Conservation (phyloP, 92 coral and sea anemone genomes). For the Montipora capitata region DNA sequence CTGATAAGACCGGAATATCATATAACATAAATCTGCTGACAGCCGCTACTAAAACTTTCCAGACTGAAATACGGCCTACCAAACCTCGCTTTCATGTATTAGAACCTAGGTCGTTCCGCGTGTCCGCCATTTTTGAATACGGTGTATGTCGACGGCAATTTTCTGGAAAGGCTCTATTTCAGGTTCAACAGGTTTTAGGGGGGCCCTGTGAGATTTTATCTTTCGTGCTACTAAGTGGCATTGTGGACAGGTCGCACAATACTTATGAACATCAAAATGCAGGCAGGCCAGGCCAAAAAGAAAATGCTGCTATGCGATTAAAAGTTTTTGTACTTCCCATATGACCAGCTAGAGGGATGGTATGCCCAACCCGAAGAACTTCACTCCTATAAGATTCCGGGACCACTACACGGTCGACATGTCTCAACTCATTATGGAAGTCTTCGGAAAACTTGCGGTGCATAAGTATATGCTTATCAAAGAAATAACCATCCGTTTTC, state of each 20-base stretch:
- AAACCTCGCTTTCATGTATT: too few relatives aligned
- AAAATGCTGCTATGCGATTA: constrained; percentile 53
- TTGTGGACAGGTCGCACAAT: constrained; percentile 63
- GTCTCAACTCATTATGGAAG: constrained; percentile 36
- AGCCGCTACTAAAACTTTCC: too few relatives aligned
- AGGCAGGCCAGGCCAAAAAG: constrained; percentile 71
- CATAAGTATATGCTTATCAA: constrained; percentile 33
- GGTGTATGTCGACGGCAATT: too few relatives aligned
- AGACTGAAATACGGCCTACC: too few relatives aligned
- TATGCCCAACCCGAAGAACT: constrained; percentile 60
- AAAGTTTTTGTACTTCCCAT: constrained; percentile 61
- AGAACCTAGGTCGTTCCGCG: too few relatives aligned
- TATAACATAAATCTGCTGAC: too few relatives aligned
- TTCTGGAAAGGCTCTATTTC: too few relatives aligned
- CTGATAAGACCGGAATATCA: too few relatives aligned
- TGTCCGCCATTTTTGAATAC: too few relatives aligned
- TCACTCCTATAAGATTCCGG: constrained; percentile 62
- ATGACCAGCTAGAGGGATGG: constrained; percentile 73
- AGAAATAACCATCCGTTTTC: constrained; percentile 72
- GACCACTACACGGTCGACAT: constrained; percentile 45
- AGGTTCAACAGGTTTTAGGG: constrained; percentile 66
- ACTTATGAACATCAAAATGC: constrained; percentile 60
- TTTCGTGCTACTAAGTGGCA: constrained; percentile 58
- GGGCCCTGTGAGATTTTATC: constrained; percentile 47
- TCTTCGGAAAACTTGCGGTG: constrained; percentile 57